A percentile compares a stretch with the other conserved stretches of the same genome.
phyloP scores from a whole-genome alignment of 2,797 vertebrate genomes.

The Moxostoma hubbsi region DNA sequence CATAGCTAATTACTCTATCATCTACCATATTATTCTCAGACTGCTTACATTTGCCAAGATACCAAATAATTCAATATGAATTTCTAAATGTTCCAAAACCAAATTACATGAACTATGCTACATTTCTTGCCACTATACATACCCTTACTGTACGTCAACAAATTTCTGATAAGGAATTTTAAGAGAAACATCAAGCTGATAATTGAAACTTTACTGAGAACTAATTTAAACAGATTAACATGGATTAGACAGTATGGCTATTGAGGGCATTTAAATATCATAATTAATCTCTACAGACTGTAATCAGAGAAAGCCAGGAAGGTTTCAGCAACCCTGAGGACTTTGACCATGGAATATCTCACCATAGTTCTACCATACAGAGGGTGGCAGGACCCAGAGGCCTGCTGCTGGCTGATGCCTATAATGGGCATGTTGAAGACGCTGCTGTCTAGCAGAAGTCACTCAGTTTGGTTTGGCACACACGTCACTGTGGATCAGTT shows the following conservation, averaged over 20 bases:
- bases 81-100: too few species aligned
- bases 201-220: too few species aligned
- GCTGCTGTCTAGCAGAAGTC: conserved; percentile 27
- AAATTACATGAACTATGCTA: not conserved
- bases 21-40: not conserved
- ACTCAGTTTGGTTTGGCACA: conserved; percentile 7
- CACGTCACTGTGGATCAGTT: conserved; percentile 14
- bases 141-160: not conserved
- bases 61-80: too few species aligned
- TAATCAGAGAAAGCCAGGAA: not conserved
- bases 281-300: not conserved
- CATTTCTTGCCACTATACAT: too few species aligned
- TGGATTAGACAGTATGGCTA: not conserved
- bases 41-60: too few species aligned
- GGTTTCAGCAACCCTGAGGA: not conserved
- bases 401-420: conserved; percentile 33
- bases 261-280: conserved; percentile 9
- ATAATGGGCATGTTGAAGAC: conserved; percentile 24
- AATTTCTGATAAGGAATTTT: not conserved
- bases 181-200: not conserved
- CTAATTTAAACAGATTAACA: not conserved
- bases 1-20: not conserved
- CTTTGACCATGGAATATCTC: not conserved
- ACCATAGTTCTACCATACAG: conserved; percentile 10
- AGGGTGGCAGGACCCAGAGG: not conserved